A percentile compares a stretch with the other conserved stretches of the same genome.
These are phyloP conservation scores for Oryctes rhinoceros DNA, from an alignment of 1,140 invertebrate genomes.

Conservation along the genomic window DNA sequence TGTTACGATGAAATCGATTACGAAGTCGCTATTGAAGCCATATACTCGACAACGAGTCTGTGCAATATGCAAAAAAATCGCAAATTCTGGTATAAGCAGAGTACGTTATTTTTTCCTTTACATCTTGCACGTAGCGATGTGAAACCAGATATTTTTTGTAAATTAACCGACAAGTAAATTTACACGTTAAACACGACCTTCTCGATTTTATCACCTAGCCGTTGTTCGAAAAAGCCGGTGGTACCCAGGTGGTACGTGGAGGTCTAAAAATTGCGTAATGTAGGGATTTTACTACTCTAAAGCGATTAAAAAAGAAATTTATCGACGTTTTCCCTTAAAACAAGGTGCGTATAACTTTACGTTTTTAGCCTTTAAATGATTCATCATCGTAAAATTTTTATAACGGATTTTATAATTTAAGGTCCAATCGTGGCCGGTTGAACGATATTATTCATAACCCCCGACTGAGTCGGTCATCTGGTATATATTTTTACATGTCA, in stretches of 20 bases:
- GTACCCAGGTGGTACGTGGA: not conserved
- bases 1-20: slow-evolving; percentile 2
- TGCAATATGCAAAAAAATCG: no score
- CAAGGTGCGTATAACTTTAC: not conserved
- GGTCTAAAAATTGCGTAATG: not conserved
- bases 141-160: not conserved
- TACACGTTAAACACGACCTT: not conserved
- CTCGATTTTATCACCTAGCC: not conserved
- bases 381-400: slow-evolving; percentile 19
- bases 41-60: not conserved
- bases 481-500: no score
- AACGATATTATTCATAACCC: no score
- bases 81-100: no score
- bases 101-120: no score
- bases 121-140: not conserved
- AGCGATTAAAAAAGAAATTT: slow-evolving; percentile 19
- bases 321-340: not conserved
- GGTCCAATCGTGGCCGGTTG: not conserved
- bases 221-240: not conserved
- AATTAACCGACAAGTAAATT: not conserved
- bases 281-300: not conserved
- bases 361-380: not conserved
- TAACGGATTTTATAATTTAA: not conserved
- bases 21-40: not conserved
- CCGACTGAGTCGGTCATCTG: no score